phyloP scores from a whole-genome alignment of 1,140 invertebrate genomes.

The Ruditapes philippinarum region DNA sequence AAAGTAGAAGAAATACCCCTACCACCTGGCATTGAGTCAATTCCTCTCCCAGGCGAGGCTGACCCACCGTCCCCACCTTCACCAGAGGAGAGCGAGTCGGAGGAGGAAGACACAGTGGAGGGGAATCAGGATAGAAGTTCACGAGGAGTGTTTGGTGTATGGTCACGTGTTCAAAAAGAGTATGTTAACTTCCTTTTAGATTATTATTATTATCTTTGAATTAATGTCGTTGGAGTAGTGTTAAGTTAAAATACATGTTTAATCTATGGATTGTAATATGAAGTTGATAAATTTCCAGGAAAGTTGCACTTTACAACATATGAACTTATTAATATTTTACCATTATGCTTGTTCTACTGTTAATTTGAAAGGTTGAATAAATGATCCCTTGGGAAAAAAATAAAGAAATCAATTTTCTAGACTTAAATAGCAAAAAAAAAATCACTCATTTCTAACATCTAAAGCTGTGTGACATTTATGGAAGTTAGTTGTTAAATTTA shows the following conservation, averaged over 20 bases:
- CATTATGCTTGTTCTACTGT: too few relatives aligned
- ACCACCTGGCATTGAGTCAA: constrained; percentile 70
- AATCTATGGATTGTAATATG: neutral
- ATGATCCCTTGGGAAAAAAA: too few relatives aligned
- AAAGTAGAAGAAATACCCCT: constrained; percentile 55
- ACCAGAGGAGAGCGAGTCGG: constrained; percentile 43
- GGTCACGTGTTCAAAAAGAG: constrained; percentile 49
- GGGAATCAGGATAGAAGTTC: constrained; percentile 63
- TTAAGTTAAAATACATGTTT: neutral
- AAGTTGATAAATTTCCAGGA: neutral
- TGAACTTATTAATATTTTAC: too few relatives aligned
- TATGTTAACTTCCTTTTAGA: constrained; percentile 8
- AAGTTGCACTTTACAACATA: too few relatives aligned
- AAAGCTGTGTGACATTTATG: too few relatives aligned
- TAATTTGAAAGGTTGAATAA: too few relatives aligned
- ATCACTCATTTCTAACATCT: too few relatives aligned
- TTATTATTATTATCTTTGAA: too few relatives aligned
- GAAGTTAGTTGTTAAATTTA: too few relatives aligned
- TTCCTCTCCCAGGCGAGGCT: constrained; percentile 73
- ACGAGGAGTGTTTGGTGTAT: constrained; percentile 51
- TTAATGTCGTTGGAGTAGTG: too few relatives aligned
- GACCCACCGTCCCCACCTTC: constrained; percentile 31
- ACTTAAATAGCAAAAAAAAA: too few relatives aligned
- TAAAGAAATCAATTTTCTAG: too few relatives aligned
- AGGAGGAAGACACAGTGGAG: constrained; percentile 41